These are phyloP conservation scores for Cebidichthys violaceus DNA, from an alignment of 2,113 vertebrate species.

Conservation along the genomic window DNA sequence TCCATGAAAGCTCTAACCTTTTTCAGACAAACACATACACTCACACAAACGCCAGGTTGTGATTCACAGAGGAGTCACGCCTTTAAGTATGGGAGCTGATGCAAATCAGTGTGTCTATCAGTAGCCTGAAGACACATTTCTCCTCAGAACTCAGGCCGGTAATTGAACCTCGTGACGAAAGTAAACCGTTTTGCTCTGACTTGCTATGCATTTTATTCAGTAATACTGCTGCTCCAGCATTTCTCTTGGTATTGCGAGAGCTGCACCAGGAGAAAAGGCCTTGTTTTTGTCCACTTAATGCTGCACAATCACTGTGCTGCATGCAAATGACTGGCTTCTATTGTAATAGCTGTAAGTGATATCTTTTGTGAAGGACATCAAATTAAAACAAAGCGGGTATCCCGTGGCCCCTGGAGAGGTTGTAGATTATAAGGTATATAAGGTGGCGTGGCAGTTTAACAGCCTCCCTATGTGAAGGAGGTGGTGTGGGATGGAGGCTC, in stretches of 20 bases:
- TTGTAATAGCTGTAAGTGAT: slow-evolving; percentile 65
- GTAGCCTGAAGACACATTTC: slow-evolving; percentile 62
- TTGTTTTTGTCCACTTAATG: slow-evolving; percentile 60
- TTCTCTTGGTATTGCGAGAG: slow-evolving; percentile 43
- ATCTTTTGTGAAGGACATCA: slow-evolving; percentile 62
- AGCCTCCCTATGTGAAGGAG: slow-evolving; percentile 41
- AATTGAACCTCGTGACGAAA: slow-evolving; percentile 61
- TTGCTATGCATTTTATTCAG: slow-evolving; percentile 40
- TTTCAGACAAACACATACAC: neutral
- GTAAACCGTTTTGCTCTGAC: slow-evolving; percentile 35
- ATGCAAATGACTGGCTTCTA: slow-evolving; percentile 69
- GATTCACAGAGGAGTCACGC: slow-evolving; percentile 55
- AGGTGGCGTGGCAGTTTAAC: slow-evolving; percentile 66
- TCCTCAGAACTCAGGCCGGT: slow-evolving; percentile 40
- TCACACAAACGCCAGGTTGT: slow-evolving; percentile 26
- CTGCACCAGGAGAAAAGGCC: slow-evolving; percentile 35
- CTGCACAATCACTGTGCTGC: slow-evolving; percentile 51
- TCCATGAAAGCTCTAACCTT: slow-evolving; percentile 3
- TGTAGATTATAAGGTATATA: slow-evolving; percentile 64
- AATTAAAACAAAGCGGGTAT: slow-evolving; percentile 67
- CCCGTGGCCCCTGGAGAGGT: slow-evolving; percentile 33
- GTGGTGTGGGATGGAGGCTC: slow-evolving; percentile 27
- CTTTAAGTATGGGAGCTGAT: slow-evolving; percentile 38
- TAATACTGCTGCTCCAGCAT: slow-evolving; percentile 24
- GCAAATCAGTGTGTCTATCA: slow-evolving; percentile 55